These are phyloP conservation scores for Drosophila nigricruria DNA, from an alignment of 2,888 invertebrate species.

Conservation along the genomic window DNA sequence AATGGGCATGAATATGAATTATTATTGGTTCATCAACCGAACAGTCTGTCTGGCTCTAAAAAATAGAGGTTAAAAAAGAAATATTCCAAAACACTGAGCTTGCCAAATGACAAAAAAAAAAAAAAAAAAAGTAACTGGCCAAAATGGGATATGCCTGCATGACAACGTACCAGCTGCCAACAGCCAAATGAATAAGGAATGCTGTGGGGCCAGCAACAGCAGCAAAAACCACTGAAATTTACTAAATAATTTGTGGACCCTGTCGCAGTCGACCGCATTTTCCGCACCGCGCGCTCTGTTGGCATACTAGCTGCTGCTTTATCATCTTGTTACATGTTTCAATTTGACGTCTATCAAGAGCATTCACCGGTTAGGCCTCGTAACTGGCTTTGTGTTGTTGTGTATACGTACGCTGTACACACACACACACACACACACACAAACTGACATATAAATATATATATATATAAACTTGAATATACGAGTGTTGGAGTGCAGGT, in stretches of 20 bases:
- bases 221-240: conserved; percentile 54
- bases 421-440: background rate
- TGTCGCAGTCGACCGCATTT: conserved; percentile 24
- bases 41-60: conserved; percentile 31
- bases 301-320: conserved; percentile 47
- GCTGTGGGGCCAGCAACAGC: conserved; percentile 24
- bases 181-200: conserved; percentile 76
- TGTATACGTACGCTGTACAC: background rate
- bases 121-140: conserved; percentile 29
- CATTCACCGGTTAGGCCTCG: conserved; percentile 57
- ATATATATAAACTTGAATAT: conserved; percentile 5
- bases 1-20: conserved; percentile 75
- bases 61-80: conserved; percentile 30
- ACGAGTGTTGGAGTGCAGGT: conserved; percentile 16
- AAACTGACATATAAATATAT: background rate
- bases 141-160: conserved; percentile 60
- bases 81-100: conserved; percentile 36
- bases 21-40: conserved; percentile 74
- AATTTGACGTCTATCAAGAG: conserved; percentile 76
- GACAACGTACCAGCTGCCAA: conserved; percentile 62
- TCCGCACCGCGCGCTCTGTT: background rate
- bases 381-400: conserved; percentile 1
- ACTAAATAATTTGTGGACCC: conserved; percentile 75
- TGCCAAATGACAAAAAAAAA: conserved; percentile 17
- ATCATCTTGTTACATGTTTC: conserved; percentile 78